Base-by-base conservation (phyloP, 1,140 invertebrate genomes). In the Drosophila sp. region DNA sequence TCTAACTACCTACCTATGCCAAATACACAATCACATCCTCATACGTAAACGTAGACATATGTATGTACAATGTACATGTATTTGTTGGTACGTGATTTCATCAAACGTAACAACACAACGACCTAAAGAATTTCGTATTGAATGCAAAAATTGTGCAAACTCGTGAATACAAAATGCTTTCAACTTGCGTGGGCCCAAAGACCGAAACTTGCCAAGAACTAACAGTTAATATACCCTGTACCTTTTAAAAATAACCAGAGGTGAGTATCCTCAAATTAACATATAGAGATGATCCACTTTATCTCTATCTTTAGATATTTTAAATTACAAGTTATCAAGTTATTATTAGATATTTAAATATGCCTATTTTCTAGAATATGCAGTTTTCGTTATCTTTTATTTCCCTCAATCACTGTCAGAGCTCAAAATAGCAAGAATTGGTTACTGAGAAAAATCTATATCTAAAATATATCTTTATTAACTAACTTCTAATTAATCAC, bases 81-180 rank as follows among this genome's bases (percentile, higher is more conserved):
- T 57, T 76, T 76, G 63, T 87, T 78, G 72, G 72, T 87, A 87
- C 82, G 82, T 87, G 82, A 82, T 89, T 87, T 86, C 79, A 87
- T 87, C 82, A 87, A 87, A 87, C 82, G 70, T 84, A 83, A 84
- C 82, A 82, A 79, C 61, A 69, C 65, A 62, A 59, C 53, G 40
- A 72, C 71, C 59, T 63, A 82, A 89, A 89, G 78, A 87, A 82
- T 82, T 87, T 79, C 67, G 74, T 82, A 87, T 87, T 84, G 79
- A 87, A 87, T 89, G 82, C 82, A 87, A 89, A 86, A 87, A 89
- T 87, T 89, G 83, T 82, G 83, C 83, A 89, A 89, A 73, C 83
- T 82, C 83, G 83, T 89, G 82, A 87, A 87, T 87, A 89, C 78
- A 65, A 83, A 83, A 84, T 72, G 81, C 53, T 80, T 76, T 54